A percentile compares a stretch with the other conserved stretches of the same genome.
These are phyloP conservation scores for Erebia ligea DNA, from an alignment of 2,888 invertebrate genomes.

Conservation along the genomic window DNA sequence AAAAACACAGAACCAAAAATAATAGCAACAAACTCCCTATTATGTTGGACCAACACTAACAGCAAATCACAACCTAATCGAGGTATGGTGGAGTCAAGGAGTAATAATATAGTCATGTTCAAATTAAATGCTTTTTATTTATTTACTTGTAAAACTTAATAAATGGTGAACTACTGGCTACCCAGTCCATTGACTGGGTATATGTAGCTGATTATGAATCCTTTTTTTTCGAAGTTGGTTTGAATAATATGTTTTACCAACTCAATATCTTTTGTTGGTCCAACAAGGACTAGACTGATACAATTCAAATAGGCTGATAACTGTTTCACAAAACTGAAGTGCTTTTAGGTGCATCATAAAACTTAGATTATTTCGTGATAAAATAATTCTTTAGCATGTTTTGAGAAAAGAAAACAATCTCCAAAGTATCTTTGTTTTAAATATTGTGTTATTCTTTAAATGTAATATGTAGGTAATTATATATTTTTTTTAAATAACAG, in stretches of 20 bases:
- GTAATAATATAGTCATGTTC: too few species aligned
- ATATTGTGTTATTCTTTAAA: slow-evolving; percentile 30
- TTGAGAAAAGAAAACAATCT: slow-evolving; percentile 9
- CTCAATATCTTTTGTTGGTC: not conserved
- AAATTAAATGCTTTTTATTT: too few species aligned
- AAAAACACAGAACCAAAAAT: not conserved
- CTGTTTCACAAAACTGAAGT: slow-evolving; percentile 9
- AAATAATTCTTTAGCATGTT: not conserved
- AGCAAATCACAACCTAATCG: not conserved
- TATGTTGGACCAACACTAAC: not conserved
- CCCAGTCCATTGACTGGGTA: too few species aligned
- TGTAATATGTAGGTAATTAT: slow-evolving; percentile 33
- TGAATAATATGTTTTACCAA: not conserved
- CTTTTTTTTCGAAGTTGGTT: too few species aligned
- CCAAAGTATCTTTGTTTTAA: slow-evolving; percentile 26
- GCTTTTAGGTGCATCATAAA: slow-evolving; percentile 23
- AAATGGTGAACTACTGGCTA: too few species aligned
- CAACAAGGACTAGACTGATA: not conserved
- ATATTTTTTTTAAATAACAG: slow-evolving; percentile 36
- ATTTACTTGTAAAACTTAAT: too few species aligned
- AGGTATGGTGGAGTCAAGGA: too few species aligned
- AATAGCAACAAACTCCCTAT: not conserved
- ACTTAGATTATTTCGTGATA: not conserved
- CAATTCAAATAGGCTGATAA: slow-evolving; percentile 7
- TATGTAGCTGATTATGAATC: too few species aligned